Base-by-base conservation (phyloP, 2,113 vertebrate species). In the Gasterosteus nipponicus region DNA sequence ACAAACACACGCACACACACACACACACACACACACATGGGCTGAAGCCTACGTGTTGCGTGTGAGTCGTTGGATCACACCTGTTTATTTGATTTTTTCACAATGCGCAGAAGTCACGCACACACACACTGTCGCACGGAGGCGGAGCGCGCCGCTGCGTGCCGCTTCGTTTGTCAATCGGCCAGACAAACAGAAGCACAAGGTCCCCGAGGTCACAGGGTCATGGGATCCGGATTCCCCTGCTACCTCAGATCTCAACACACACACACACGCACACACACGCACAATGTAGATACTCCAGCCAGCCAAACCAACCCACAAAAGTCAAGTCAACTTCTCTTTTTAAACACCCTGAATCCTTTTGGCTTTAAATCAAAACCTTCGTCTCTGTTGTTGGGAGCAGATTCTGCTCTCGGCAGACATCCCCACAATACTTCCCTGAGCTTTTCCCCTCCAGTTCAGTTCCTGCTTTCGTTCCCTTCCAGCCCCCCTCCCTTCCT, bases 121-220 rank as follows among this genome's bases (percentile, higher is more conserved):
- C 75, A 81, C 76, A 76, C 65, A 82, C 77, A 85, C 22, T 26
- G 22, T 26, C 22, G 22, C n/a, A 44, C 56, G 60, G 69, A 80
- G 63, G 69, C 62, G 64, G 47, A 51, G 53, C 64, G 61, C 74
- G 89, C 89, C 82, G 83, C 79, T 82, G 85, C 49, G 69, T 87
- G 72, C 68, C 77, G 87, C 85, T 87, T 91, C 91, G 92, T 89
- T 92, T 92, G 91, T 94, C 92, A 91, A 87, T 93, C 92, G 93
- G 87, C 67, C 87, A 92, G 88, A 92, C 91, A 94, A 88, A 93
- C 93, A 93, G 91, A 92, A 92, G 92, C 90, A 87, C 75, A 81
- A 86, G 90, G 88, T 87, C 87, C 85, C 71, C 46, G 18, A 76
- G 91, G 90, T 92, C 91, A 82, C 10, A 7, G 61, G 91, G 88